Evolutionary conservation across 2,797 vertebrate genomes (phyloP), one percentile per base, ranked within the genome.

Genomic region (Acipenser oxyrinchus): DNA sequence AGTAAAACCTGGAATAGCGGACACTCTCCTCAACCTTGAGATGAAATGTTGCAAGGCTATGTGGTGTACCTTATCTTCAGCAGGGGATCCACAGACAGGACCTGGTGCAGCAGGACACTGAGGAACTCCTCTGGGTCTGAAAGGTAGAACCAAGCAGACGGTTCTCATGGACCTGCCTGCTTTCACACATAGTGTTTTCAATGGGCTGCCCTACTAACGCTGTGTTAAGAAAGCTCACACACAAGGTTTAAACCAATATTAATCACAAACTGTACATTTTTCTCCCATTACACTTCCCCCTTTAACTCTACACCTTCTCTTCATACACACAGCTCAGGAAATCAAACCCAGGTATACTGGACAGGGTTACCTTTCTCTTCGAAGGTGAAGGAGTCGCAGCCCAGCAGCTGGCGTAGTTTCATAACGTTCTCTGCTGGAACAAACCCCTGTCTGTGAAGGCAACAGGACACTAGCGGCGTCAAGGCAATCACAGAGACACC

Each of bases 61-160:
- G 23, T 37, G 3, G 23, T 67, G 12, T 76, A 91, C 91, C 88
- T 86, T 73, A 92, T 85, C 75, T 88, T 89, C 49, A 93, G 82
- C 66, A 92, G 81, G 1, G 89, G 88, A 66, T 90, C 81, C 13
- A 82, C 75, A 66, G 80, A 78, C 62, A 93, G 83, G 62, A 88
- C 87, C 65, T 83, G 82, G 77, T 90, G 79, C 53, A 92, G 84
- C 37, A 93, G 85, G 48, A 88, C 69, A 23, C 80, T 87, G 71
- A 92, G 87, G 72, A 92, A 91, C 78, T 93, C 90, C 63, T 93
- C 91, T 51, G 89, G 88, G 71, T 93, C 91, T 92, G 71, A 53
- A 72, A 62, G 50, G 15, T 52, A 3, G 64, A 48, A 37, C 37
- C 8, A 63, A 63, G 15, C 58, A 55, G 6, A 18, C 11, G 1